A percentile compares a stretch with the other conserved stretches of the same genome.
Conservation (phyloP, 1,140 invertebrate species). For the Uloborus diversus region DNA sequence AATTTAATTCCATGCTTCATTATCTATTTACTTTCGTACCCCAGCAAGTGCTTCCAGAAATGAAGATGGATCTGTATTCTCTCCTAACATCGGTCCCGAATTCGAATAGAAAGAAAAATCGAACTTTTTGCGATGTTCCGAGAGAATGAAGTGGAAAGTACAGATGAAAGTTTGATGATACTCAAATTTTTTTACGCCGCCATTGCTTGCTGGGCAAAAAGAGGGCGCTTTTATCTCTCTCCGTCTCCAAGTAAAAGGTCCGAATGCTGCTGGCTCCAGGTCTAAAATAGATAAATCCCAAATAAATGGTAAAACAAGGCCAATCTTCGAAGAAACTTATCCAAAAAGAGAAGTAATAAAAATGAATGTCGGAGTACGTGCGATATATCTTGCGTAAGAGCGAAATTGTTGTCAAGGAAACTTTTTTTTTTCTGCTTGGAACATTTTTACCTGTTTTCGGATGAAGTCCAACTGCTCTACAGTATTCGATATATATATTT, state of each 20-base stretch:
- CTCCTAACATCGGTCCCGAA: no score
- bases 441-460: slow-evolving; percentile 18
- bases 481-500: not conserved
- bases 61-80: no score
- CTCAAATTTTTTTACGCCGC: not conserved
- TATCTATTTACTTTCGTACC: no score
- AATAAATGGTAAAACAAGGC: not conserved
- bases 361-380: slow-evolving; percentile 2
- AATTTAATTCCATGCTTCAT: no score
- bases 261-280: not conserved
- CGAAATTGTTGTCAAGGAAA: slow-evolving; percentile 19
- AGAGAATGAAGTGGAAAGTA: no score
- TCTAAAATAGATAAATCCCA: slow-evolving; percentile 18
- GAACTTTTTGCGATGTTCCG: no score
- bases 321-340: not conserved
- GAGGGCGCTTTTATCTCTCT: not conserved
- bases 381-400: slow-evolving; percentile 21
- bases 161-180: not conserved
- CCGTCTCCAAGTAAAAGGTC: slow-evolving; percentile 13
- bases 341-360: slow-evolving; percentile 23
- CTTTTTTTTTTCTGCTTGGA: not conserved
- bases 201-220: not conserved
- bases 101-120: no score
- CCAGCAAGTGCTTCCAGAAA: no score
- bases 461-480: not conserved